Evolutionary conservation across 2,797 vertebrate species (phyloP).

Genomic region (Acanthopagrus latus): DNA sequence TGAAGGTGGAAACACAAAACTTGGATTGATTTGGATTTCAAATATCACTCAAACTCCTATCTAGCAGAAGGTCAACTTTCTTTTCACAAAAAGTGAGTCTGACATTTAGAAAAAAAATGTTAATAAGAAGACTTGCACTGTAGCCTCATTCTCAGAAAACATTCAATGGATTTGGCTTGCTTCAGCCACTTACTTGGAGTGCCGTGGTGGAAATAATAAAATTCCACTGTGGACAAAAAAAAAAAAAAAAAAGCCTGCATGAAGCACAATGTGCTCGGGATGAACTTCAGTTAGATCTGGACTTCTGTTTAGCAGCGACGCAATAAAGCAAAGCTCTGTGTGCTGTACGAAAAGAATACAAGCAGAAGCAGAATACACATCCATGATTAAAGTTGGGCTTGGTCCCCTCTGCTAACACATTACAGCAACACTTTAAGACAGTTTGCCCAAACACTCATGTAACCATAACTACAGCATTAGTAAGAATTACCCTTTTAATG

Average conservation of each 20-base stretch:
- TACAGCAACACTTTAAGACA: not conserved
- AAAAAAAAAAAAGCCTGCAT: not conserved
- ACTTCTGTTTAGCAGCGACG: not conserved
- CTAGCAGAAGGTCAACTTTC: too few relatives aligned
- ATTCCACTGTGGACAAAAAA: not conserved
- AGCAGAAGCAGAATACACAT: not conserved
- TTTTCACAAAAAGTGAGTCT: too few relatives aligned
- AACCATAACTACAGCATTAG: not conserved
- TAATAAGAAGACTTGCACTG: too few relatives aligned
- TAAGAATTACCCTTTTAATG: not conserved
- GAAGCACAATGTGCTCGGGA: not conserved
- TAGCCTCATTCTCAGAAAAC: too few relatives aligned
- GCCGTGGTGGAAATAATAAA: too few relatives aligned
- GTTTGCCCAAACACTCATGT: not conserved
- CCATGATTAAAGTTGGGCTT: not conserved
- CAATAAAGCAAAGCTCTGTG: not conserved
- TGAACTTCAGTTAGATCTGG: not conserved
- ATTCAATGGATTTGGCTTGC: too few relatives aligned
- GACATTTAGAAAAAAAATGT: too few relatives aligned
- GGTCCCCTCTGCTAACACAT: constrained; percentile 2
- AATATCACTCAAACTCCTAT: too few relatives aligned
- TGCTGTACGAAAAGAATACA: not conserved
- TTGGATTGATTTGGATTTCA: too few relatives aligned
- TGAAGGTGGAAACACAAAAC: too few relatives aligned
- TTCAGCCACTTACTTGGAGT: too few relatives aligned